phyloP scores from a whole-genome alignment of 1,140 invertebrate species.

The Drosophila asahinai region DNA sequence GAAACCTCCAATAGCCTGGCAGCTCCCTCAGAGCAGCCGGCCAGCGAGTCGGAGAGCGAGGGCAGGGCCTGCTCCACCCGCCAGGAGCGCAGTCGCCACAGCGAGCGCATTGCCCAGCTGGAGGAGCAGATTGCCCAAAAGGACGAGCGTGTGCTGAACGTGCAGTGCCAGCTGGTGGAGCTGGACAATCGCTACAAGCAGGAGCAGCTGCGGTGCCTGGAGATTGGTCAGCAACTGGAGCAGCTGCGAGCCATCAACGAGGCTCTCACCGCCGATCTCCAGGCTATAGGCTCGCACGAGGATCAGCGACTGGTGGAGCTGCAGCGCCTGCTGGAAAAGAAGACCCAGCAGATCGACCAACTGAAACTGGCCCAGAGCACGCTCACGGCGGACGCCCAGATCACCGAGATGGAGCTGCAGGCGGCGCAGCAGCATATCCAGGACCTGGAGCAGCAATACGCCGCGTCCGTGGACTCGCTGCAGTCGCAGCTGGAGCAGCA shows the following conservation, averaged over 20 bases:
- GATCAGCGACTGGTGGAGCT: constrained; percentile 57
- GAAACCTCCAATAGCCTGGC: constrained; percentile 64
- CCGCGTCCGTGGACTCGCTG: constrained; percentile 51
- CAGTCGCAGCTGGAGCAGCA: constrained; percentile 72
- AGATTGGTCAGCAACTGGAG: constrained; percentile 69
- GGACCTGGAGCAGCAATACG: constrained; percentile 63
- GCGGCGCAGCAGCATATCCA: constrained; percentile 72
- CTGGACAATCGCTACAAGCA: constrained; percentile 83
- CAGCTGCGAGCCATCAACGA: constrained; percentile 68
- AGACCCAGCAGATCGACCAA: constrained; percentile 63
- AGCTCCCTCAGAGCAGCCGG: constrained; percentile 19
- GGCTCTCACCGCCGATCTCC: constrained; percentile 73
- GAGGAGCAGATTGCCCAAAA: constrained; percentile 86
- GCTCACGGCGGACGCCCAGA: constrained; percentile 71
- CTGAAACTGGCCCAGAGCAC: constrained; percentile 74
- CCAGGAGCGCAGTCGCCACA: constrained; percentile 70
- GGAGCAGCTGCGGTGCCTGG: constrained; percentile 85
- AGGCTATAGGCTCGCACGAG: constrained; percentile 61
- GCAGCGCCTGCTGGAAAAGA: constrained; percentile 37
- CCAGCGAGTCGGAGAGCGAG: constrained; percentile 80
- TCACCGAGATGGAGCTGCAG: constrained; percentile 83
- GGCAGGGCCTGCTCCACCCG: constrained; percentile 37
- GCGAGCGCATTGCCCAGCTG: constrained; percentile 86
- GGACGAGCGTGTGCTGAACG: constrained; percentile 82
- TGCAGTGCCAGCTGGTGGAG: constrained; percentile 84